A percentile compares a stretch with the other conserved stretches of the same genome.
phyloP scores from a whole-genome alignment of 2,113 vertebrate species.

The Petrocephalus zakoni region DNA sequence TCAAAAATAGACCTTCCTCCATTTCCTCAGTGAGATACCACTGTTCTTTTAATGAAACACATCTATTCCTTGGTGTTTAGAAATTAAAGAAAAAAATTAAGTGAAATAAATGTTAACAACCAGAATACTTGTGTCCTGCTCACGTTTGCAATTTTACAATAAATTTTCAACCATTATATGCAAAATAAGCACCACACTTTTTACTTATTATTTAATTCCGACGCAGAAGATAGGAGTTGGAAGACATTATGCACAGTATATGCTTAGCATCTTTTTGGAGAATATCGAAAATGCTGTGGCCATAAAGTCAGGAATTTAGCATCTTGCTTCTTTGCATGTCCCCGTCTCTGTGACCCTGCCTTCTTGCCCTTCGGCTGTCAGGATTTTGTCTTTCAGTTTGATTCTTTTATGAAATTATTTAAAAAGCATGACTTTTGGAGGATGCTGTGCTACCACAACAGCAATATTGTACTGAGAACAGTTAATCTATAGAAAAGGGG shows the following conservation, averaged over 20 bases:
- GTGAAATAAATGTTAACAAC: background rate
- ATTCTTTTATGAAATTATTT: background rate
- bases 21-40: background rate
- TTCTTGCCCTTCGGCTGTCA: background rate
- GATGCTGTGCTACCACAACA: background rate
- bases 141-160: background rate
- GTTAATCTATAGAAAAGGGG: background rate
- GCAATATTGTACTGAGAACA: background rate
- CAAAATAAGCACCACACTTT: background rate
- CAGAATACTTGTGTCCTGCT: background rate
- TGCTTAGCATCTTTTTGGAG: background rate
- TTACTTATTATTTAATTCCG: background rate
- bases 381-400: background rate
- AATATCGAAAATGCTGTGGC: background rate
- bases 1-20: background rate
- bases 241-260: background rate
- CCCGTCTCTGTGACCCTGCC: background rate
- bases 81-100: background rate
- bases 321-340: background rate
- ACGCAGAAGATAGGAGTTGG: background rate
- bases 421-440: background rate
- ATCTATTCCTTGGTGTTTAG: background rate
- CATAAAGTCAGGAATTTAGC: background rate
- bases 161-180: too few species aligned
- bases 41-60: background rate